These are phyloP conservation scores for Ochropleura leucogaster DNA, from an alignment of 2,888 invertebrate genomes.

Conservation along the genomic window DNA sequence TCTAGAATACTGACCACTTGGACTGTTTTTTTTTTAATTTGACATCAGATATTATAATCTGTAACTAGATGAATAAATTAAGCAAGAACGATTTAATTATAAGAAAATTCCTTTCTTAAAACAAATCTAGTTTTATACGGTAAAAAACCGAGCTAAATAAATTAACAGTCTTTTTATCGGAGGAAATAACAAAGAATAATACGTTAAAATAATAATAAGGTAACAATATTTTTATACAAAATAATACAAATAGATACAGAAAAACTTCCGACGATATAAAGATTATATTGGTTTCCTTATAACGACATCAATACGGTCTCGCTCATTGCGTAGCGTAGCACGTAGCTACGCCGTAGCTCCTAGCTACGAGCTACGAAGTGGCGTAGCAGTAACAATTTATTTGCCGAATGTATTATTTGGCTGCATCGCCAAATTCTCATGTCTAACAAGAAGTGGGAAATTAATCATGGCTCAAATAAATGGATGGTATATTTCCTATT, in stretches of 20 bases:
- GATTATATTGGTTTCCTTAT: conserved; percentile 41
- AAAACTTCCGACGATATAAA: conserved; percentile 17
- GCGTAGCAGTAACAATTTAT: conserved; percentile 48
- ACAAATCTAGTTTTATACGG: no score
- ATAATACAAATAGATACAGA: conserved; percentile 2
- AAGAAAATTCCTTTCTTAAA: background rate
- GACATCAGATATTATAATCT: background rate
- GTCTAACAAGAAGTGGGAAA: conserved; percentile 36
- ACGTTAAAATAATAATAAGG: background rate
- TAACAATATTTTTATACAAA: conserved; percentile 7
- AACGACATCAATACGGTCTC: conserved; percentile 35
- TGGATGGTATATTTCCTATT: conserved; percentile 10
- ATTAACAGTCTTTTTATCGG: no score
- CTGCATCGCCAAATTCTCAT: conserved; percentile 47
- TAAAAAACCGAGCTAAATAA: no score
- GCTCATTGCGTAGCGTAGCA: conserved; percentile 36
- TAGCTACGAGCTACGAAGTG: conserved; percentile 64
- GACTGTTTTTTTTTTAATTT: background rate
- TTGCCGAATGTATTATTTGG: conserved; percentile 45
- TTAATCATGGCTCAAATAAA: conserved; percentile 29
- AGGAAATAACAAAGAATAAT: background rate
- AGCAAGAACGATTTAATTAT: background rate
- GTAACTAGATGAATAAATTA: background rate
- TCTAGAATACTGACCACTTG: background rate
- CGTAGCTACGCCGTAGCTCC: conserved; percentile 54